Conservation (phyloP, 2,113 vertebrate species). For the Podarcis raffonei region DNA sequence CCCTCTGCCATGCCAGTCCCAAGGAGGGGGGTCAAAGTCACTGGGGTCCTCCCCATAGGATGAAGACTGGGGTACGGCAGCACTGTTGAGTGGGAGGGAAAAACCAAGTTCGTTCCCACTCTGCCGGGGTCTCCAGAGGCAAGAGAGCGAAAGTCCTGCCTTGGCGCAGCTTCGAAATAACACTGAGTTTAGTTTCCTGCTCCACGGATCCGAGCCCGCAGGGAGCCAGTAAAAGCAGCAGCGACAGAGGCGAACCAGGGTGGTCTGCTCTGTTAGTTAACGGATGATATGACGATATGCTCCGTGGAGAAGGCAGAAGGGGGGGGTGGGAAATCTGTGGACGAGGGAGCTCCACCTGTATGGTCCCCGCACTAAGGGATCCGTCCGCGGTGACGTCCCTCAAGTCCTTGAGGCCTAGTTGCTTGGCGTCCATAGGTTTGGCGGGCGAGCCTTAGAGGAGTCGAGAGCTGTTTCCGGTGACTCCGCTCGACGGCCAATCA, state of each 20-base stretch:
- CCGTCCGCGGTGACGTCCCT: conserved; percentile 54
- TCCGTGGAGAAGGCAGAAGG: conserved; percentile 52
- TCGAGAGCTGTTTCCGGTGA: conserved; percentile 61
- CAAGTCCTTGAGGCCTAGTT: conserved; percentile 56
- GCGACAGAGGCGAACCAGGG: conserved; percentile 61
- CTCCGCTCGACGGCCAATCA: conserved; percentile 77
- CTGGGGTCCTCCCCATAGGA: fast-evolving
- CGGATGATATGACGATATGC: conserved; percentile 37
- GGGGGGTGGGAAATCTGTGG: conserved; percentile 37
- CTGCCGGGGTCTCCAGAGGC: conserved; percentile 46
- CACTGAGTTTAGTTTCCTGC: conserved; percentile 66
- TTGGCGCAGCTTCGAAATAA: conserved; percentile 60
- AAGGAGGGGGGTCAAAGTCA: not conserved
- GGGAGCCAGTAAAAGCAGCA: conserved; percentile 70
- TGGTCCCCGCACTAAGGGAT: conserved; percentile 52
- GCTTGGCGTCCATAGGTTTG: conserved; percentile 44
- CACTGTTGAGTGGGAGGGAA: conserved; percentile 50
- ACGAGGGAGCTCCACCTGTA: conserved; percentile 60
- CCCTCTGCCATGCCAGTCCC: not conserved
- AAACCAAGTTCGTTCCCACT: conserved; percentile 37
- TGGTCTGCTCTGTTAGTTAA: conserved; percentile 56
- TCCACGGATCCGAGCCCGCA: conserved; percentile 45
- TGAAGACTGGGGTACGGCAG: conserved; percentile 27
- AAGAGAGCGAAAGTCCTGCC: conserved; percentile 34
- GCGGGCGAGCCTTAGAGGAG: conserved; percentile 57